phyloP scores from a whole-genome alignment of 2,797 vertebrate genomes.

The Lates japonicus region DNA sequence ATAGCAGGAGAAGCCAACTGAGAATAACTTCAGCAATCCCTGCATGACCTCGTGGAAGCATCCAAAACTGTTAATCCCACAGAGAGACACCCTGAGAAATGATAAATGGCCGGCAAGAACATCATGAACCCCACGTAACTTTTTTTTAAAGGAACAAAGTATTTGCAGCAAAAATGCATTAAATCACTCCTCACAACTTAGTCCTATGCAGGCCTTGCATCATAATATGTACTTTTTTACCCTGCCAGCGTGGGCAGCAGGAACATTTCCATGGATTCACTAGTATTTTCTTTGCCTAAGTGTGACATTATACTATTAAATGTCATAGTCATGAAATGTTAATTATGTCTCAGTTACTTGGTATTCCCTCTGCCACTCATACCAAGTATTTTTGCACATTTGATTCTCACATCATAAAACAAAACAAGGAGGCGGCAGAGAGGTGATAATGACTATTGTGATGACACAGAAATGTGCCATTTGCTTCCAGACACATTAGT shows the following conservation, averaged over 20 bases:
- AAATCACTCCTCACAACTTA: background rate
- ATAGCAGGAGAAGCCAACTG: constrained; percentile 35
- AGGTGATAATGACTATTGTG: constrained; percentile 24
- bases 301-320: constrained; percentile 22
- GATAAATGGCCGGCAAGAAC: constrained; percentile 17
- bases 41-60: constrained; percentile 24
- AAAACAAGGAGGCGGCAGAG: constrained; percentile 21
- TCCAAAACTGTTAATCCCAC: constrained; percentile 22
- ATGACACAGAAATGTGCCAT: constrained; percentile 25
- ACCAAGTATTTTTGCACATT: constrained; percentile 30
- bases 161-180: constrained; percentile 14
- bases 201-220: background rate
- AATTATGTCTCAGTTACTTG: constrained; percentile 24
- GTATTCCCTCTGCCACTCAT: constrained; percentile 30
- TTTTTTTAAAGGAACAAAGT: constrained; percentile 16
- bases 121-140: background rate
- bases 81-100: constrained; percentile 26
- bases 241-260: background rate
- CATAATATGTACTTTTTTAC: background rate
- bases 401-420: constrained; percentile 42
- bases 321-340: constrained; percentile 26
- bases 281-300: background rate
- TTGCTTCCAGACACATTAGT: constrained; percentile 49
- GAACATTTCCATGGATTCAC: constrained; percentile 13
- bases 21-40: constrained; percentile 37